Conservation (phyloP, 2,113 vertebrate genomes). For the Xiphophorus maculatus region DNA sequence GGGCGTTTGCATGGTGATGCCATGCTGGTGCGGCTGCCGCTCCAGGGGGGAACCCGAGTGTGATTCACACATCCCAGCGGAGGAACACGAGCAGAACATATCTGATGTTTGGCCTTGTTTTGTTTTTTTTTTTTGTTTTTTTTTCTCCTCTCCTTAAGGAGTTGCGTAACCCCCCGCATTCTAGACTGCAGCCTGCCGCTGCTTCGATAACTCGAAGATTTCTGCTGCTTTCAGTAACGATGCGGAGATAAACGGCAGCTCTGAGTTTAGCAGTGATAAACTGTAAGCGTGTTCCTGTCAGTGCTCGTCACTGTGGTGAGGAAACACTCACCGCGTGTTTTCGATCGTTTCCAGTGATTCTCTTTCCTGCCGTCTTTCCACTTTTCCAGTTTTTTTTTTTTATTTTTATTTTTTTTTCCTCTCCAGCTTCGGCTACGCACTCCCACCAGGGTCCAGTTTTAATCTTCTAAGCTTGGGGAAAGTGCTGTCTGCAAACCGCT, state of each 20-base stretch:
- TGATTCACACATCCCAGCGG: constrained; percentile 1
- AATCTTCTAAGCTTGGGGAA: background rate
- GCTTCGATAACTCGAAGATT: background rate
- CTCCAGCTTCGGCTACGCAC: too few relatives aligned
- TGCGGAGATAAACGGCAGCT: background rate
- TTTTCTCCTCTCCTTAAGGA: background rate
- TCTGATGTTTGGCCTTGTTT: background rate
- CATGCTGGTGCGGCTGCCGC: constrained; percentile 12
- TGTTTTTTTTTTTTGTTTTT: background rate
- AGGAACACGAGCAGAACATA: background rate
- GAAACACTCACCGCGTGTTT: constrained; percentile 1
- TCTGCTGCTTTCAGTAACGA: background rate
- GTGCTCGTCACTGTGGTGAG: constrained; percentile 12
- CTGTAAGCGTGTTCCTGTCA: constrained; percentile 22
- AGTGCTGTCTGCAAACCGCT: too few relatives aligned
- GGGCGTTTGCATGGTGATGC: constrained; percentile 28
- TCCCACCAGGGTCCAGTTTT: background rate
- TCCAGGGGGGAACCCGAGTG: background rate
- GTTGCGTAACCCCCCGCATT: constrained; percentile 53
- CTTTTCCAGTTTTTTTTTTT: constrained; percentile 12
- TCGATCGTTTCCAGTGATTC: constrained; percentile 8
- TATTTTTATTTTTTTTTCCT: too few relatives aligned
- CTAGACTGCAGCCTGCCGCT: constrained; percentile 20
- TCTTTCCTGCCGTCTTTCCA: background rate
- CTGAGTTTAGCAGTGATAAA: background rate